Conservation (phyloP, 2,888 invertebrate genomes). For the Arge pagana region DNA sequence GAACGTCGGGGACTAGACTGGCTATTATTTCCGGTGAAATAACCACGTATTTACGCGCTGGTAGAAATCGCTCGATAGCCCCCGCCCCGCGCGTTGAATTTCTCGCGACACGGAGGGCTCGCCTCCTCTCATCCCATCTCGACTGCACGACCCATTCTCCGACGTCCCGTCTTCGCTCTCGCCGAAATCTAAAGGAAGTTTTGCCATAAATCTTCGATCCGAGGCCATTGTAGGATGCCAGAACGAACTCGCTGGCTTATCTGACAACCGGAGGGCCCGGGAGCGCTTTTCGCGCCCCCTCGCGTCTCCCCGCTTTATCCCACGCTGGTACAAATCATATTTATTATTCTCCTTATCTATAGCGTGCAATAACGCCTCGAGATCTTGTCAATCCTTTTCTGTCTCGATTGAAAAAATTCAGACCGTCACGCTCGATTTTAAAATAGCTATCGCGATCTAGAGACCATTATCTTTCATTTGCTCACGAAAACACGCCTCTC, state of each 20-base stretch:
- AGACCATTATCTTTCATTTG: no score
- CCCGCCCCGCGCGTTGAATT: constrained; percentile 22
- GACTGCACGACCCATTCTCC: constrained; percentile 19
- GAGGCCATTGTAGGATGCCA: constrained; percentile 37
- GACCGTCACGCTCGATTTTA: no score
- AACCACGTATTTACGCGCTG: constrained; percentile 8
- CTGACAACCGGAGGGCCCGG: constrained; percentile 16
- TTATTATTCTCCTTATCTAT: no score
- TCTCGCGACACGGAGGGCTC: constrained; percentile 7
- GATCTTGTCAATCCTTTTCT: no score
- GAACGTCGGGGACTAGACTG: no score
- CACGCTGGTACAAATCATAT: neutral
- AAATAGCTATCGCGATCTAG: no score
- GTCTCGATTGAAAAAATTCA: no score
- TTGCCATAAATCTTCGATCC: constrained; percentile 42
- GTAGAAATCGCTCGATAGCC: constrained; percentile 21
- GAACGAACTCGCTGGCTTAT: constrained; percentile 12
- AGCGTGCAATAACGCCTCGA: no score
- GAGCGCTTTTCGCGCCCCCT: constrained; percentile 3
- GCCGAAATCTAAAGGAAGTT: constrained; percentile 37
- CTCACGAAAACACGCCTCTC: no score
- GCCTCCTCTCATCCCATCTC: constrained; percentile 5
- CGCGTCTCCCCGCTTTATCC: neutral
- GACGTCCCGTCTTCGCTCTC: constrained; percentile 12
- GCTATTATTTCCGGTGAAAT: constrained; percentile 10